These are phyloP conservation scores for Myiotriccus ornatus DNA, from an alignment of 2,797 vertebrate species.

Conservation along the genomic window DNA sequence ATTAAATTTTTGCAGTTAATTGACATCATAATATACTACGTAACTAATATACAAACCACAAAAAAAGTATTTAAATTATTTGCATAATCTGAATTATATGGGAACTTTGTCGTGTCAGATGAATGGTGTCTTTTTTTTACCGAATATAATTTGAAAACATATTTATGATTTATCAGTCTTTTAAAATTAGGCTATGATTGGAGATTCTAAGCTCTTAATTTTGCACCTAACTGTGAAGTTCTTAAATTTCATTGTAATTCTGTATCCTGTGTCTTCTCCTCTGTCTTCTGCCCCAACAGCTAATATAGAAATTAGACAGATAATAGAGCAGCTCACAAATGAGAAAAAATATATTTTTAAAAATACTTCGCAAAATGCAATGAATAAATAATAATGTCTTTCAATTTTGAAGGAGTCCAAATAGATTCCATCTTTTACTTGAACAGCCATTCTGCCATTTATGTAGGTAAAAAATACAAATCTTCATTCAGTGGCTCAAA, in stretches of 20 bases:
- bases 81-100: not conserved
- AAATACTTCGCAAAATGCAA: not conserved
- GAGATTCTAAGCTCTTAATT: not conserved
- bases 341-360: not conserved
- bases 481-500: not conserved
- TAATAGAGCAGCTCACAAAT: not conserved
- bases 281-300: not conserved
- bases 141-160: not conserved
- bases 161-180: not conserved
- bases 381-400: not conserved
- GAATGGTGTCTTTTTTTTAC: not conserved
- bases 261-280: not conserved
- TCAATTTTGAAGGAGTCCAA: not conserved
- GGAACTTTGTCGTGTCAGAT: not conserved
- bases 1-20: not conserved
- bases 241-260: not conserved
- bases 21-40: not conserved
- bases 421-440: not conserved
- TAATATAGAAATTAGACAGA: not conserved
- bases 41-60: not conserved
- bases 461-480: not conserved
- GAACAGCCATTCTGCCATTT: not conserved
- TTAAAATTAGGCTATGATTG: not conserved
- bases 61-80: not conserved
- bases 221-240: not conserved